A percentile compares a stretch with the other conserved stretches of the same genome.
These are phyloP conservation scores for Otocyon megalotis DNA, from an alignment of 2,113 vertebrate species.

Conservation along the genomic window DNA sequence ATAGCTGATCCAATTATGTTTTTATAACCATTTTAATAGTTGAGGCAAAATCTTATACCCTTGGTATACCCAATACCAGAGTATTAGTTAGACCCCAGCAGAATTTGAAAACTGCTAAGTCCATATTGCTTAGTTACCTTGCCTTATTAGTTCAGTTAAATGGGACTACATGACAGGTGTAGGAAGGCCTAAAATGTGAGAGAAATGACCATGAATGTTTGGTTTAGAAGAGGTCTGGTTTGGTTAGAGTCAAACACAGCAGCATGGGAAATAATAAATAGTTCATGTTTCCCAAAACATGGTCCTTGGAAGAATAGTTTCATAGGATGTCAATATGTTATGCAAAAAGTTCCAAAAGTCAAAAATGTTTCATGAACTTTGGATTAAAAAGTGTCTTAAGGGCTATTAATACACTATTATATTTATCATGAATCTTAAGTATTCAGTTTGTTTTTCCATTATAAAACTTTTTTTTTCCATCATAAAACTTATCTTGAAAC, in stretches of 20 bases:
- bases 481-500: background rate
- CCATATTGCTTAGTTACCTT: background rate
- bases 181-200: background rate
- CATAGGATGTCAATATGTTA: background rate
- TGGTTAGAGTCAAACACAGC: background rate
- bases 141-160: background rate
- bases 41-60: conserved; percentile 36
- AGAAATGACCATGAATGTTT: background rate
- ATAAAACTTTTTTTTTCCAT: background rate
- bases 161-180: background rate
- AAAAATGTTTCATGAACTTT: conserved; percentile 13
- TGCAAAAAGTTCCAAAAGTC: background rate
- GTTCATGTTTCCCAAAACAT: background rate
- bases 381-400: background rate
- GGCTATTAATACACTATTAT: background rate
- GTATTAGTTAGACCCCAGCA: background rate
- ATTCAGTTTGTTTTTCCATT: background rate
- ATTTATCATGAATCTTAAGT: conserved; percentile 5
- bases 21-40: background rate
- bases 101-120: conserved; percentile 11
- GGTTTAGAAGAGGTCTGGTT: background rate
- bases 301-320: background rate
- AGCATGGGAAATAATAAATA: background rate
- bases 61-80: background rate
- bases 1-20: conserved; percentile 19